Base-by-base conservation (phyloP, 2,113 vertebrate species). In the Corynorhinus townsendii region DNA sequence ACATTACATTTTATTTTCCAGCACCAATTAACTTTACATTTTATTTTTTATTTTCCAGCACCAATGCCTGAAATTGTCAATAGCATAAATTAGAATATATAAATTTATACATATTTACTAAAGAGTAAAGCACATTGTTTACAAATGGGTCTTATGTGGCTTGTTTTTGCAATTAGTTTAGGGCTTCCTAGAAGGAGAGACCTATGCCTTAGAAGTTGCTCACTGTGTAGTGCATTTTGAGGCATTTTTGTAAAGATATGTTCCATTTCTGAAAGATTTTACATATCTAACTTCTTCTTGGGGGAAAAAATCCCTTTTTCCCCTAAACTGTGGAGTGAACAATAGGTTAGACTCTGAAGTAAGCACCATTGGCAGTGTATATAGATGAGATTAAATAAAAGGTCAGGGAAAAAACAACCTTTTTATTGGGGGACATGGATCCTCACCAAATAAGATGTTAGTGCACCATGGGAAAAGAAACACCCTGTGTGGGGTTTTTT, bases 171-270 rank as follows among this genome's bases (percentile, higher is more conserved):
- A 59, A 3, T 72, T 79, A 71, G 26, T 4, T 79, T 33, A 49
- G 11, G 38, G 84, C 54, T 9, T 77, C 28, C n/a, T 54, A 22
- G 54, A 40, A 79, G 8, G 22, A 43, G 54, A 43, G 24, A 69
- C 24, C 4, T 4, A 7, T 66, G 24, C 3, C n/a, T 91, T 83
- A 83, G 10, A 69, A 40, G 0, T 59, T 38, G 12, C 11, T 71
- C 22, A 24, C 1, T 81, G 7, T 52, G 8, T 54, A 20, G n/a
- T 28, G 1, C n/a, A 84, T 68, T 71, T 40, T 94, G 45, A 71
- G 14, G 15, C 7, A 68, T 90, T 97, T 84, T 72, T 4, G 59
- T 83, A 86, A 62, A 73, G 15, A 59, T 82, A 64, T 72, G 20
- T 2, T 86, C 40, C 59, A 40, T 45, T 68, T 91, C 43, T 86